These are phyloP conservation scores for Cephonodes hylas DNA, from an alignment of 2,888 invertebrate genomes.

Conservation along the genomic window DNA sequence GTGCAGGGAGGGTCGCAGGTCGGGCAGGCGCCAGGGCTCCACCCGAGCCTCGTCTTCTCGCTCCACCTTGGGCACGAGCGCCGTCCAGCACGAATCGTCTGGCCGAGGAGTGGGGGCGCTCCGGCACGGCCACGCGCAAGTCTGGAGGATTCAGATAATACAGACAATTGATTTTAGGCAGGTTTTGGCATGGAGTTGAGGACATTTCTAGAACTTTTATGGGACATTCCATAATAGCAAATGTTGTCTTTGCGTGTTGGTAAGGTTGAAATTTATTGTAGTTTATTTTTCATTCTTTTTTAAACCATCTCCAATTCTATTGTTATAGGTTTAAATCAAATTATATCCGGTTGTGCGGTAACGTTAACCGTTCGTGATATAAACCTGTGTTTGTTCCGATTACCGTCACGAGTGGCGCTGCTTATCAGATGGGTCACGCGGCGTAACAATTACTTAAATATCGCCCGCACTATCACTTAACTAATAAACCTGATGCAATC, in stretches of 20 bases:
- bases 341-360: neutral
- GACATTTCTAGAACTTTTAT: too few relatives aligned
- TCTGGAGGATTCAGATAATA: conserved; percentile 34
- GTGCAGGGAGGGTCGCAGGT: conserved; percentile 64
- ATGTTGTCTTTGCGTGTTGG: too few relatives aligned
- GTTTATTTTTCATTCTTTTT: too few relatives aligned
- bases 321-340: neutral
- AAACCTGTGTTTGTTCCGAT: conserved; percentile 34
- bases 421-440: conserved; percentile 62
- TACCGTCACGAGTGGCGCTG: conserved; percentile 49
- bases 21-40: conserved; percentile 73
- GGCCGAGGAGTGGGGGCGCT: conserved; percentile 49
- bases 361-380: neutral
- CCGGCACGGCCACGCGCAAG: conserved; percentile 69
- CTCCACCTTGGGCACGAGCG: conserved; percentile 69
- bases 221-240: too few relatives aligned
- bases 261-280: too few relatives aligned
- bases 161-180: neutral
- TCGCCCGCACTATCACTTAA: conserved; percentile 56
- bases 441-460: conserved; percentile 47
- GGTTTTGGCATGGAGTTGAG: too few relatives aligned
- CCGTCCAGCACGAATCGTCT: conserved; percentile 64
- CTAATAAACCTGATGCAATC: conserved; percentile 53
- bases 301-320: too few relatives aligned
- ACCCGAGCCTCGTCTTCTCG: conserved; percentile 59